A percentile compares a stretch with the other conserved stretches of the same genome.
These are phyloP conservation scores for Cepphus grylle DNA, from an alignment of 2,113 vertebrate species.

Conservation along the genomic window DNA sequence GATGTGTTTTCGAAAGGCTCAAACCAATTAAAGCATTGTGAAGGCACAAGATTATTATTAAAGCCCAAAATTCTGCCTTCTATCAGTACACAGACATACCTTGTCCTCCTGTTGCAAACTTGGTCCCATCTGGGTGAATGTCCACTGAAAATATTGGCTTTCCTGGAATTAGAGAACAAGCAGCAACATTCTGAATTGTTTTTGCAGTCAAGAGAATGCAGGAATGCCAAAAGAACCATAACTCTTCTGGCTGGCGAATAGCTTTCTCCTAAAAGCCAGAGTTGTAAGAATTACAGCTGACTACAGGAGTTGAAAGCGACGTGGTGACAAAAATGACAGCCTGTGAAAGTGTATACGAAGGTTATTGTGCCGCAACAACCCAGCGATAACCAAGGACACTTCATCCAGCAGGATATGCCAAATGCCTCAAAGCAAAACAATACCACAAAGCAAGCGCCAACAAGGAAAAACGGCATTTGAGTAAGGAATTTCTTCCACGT, in stretches of 20 bases:
- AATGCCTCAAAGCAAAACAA: neutral
- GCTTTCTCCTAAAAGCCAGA: neutral
- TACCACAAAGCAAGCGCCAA: neutral
- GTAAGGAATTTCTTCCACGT: neutral
- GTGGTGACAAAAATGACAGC: neutral
- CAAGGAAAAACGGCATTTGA: neutral
- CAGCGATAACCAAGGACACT: neutral
- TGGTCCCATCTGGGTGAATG: conserved; percentile 97
- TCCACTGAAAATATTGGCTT: conserved; percentile 99
- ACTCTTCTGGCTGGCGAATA: neutral
- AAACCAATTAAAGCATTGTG: neutral
- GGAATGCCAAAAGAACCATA: neutral
- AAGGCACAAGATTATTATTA: neutral
- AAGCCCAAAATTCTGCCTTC: neutral
- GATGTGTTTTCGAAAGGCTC: neutral
- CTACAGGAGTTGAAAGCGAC: neutral
- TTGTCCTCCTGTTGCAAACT: conserved; percentile 98
- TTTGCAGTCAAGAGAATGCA: neutral
- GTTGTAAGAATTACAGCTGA: neutral
- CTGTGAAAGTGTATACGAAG: neutral
- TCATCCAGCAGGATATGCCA: neutral
- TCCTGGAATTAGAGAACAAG: conserved; percentile 74
- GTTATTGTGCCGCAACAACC: neutral
- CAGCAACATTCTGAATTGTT: neutral
- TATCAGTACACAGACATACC: conserved; percentile 66